Percentiles rank a stretch among this genome's conserved stretches.
phyloP scores from a whole-genome alignment of 2,888 invertebrate genomes.

The Ischnus inquisitorius region DNA sequence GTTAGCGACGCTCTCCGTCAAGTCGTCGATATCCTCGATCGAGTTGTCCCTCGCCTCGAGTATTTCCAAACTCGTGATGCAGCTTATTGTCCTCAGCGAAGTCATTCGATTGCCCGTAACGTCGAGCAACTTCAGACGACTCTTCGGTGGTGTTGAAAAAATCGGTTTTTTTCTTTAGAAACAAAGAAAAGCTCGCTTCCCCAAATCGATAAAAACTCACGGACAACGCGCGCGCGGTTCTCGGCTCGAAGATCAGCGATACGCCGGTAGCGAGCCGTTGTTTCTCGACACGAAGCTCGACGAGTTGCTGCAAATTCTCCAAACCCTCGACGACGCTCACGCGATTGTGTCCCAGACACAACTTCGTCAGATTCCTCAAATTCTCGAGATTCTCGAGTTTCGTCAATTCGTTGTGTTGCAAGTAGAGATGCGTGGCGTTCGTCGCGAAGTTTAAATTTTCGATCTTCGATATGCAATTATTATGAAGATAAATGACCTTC shows the following conservation, averaged over 20 bases:
- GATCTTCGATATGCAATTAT: constrained; percentile 92
- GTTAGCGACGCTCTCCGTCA: constrained; percentile 87
- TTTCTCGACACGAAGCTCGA: constrained; percentile 90
- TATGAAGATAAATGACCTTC: constrained; percentile 91
- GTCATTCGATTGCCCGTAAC: constrained; percentile 89
- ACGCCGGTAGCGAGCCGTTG: constrained; percentile 88
- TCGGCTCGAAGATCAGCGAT: constrained; percentile 89
- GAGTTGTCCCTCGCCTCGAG: constrained; percentile 88
- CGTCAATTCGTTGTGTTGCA: constrained; percentile 92
- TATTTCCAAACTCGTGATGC: constrained; percentile 86
- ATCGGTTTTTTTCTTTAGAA: background rate
- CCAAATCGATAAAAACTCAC: too few species aligned
- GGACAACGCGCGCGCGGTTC: constrained; percentile 87
- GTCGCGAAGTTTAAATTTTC: constrained; percentile 89
- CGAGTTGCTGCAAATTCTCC: constrained; percentile 87
- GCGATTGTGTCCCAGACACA: constrained; percentile 91
- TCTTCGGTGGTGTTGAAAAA: constrained; percentile 82
- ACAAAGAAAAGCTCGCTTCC: too few species aligned
- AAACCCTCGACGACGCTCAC: constrained; percentile 91
- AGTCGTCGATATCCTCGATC: constrained; percentile 87
- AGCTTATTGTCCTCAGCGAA: constrained; percentile 86
- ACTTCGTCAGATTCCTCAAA: constrained; percentile 90
- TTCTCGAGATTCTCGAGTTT: constrained; percentile 89
- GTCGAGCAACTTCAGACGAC: constrained; percentile 87
- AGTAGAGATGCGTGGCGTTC: constrained; percentile 90